Evolutionary conservation across 2,113 vertebrate species (phyloP).

Genomic region (Pelvicachromis taeniatus): DNA sequence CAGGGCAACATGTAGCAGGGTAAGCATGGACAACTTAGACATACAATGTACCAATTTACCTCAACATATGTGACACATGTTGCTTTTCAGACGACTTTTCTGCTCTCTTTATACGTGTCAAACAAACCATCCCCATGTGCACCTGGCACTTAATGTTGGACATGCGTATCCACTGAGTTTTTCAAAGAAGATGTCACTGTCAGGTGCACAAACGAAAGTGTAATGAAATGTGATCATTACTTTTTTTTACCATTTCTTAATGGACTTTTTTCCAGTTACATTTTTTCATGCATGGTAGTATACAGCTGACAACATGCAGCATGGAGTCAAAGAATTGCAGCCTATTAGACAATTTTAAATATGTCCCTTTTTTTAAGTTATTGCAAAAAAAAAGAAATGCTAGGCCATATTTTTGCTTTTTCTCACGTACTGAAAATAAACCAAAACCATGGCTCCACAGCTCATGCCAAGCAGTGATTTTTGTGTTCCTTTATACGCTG

Average conservation of each 20-base stretch:
- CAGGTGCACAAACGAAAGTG: background rate
- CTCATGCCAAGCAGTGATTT: background rate
- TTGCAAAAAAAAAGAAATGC: background rate
- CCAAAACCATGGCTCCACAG: background rate
- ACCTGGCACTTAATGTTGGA: background rate
- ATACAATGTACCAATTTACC: background rate
- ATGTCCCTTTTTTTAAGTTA: background rate
- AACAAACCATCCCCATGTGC: background rate
- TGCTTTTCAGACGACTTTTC: background rate
- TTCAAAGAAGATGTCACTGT: background rate
- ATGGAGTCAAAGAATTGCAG: background rate
- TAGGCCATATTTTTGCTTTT: background rate
- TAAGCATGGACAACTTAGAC: background rate
- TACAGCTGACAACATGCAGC: background rate
- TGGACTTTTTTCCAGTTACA: background rate
- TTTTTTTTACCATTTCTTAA: background rate
- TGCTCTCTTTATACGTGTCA: background rate
- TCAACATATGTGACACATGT: background rate
- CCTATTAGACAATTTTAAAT: background rate
- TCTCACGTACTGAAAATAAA: background rate
- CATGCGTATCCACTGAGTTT: background rate
- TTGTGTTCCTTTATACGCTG: background rate
- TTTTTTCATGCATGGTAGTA: background rate
- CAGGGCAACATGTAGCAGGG: background rate
- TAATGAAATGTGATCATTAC: background rate